These are phyloP conservation scores for Augiades crinisus DNA, from an alignment of 2,888 invertebrate species.

Conservation along the genomic window DNA sequence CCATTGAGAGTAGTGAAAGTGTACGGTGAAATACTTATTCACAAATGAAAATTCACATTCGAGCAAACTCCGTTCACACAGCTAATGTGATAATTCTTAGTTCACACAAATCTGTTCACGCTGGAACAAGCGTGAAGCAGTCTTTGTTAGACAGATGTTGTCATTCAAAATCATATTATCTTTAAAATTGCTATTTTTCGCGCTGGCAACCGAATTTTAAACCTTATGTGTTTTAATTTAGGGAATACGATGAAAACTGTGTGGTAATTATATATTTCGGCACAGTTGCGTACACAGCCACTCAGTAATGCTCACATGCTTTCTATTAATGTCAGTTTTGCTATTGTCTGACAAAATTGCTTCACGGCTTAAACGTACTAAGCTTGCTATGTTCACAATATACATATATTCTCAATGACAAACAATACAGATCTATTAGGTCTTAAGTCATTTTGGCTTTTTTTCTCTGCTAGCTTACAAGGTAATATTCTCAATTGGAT, in stretches of 20 bases:
- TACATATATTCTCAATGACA: too few species aligned
- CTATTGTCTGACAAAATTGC: slow-evolving; percentile 27
- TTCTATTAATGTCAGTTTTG: slow-evolving; percentile 41
- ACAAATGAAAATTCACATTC: slow-evolving; percentile 51
- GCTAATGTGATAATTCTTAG: slow-evolving; percentile 57
- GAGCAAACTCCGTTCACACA: slow-evolving; percentile 57
- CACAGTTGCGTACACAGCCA: slow-evolving; percentile 30
- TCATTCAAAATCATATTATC: slow-evolving; percentile 50
- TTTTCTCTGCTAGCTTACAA: too few species aligned
- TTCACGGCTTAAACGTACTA: slow-evolving; percentile 4
- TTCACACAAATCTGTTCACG: slow-evolving; percentile 36
- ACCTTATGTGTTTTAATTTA: slow-evolving; percentile 8
- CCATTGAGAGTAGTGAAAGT: slow-evolving; percentile 68
- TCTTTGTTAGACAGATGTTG: slow-evolving; percentile 51
- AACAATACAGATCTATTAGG: too few species aligned
- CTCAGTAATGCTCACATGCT: slow-evolving; percentile 41
- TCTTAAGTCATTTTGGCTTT: too few species aligned
- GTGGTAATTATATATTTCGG: slow-evolving; percentile 33
- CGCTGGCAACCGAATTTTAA: slow-evolving; percentile 16
- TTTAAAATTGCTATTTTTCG: too few species aligned
- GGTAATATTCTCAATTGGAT: too few species aligned
- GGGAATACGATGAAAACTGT: slow-evolving; percentile 24
- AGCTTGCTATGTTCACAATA: not conserved
- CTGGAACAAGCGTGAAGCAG: slow-evolving; percentile 51
- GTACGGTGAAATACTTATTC: slow-evolving; percentile 31